Conservation (phyloP, 1,140 invertebrate species). For the Neuroterus valhalla region DNA sequence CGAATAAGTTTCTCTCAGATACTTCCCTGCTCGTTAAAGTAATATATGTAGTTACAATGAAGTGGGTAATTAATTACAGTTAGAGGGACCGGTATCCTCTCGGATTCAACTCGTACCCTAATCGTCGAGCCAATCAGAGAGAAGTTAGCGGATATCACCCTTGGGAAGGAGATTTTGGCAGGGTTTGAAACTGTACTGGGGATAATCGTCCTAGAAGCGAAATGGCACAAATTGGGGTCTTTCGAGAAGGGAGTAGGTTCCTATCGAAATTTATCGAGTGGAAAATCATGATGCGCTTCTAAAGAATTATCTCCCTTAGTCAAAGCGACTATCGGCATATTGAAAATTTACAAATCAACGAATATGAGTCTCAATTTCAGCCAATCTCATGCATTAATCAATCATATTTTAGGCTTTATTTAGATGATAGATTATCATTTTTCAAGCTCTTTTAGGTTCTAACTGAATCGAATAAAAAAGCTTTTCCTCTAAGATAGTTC, state of each 20-base stretch:
- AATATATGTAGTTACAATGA: constrained; percentile 9
- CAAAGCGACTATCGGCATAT: constrained; percentile 22
- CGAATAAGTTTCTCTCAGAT: background rate
- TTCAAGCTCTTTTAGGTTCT: no score
- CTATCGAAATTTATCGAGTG: constrained; percentile 41
- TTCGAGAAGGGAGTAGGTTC: constrained; percentile 30
- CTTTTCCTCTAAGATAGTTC: no score
- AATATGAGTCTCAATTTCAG: no score
- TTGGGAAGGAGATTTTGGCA: constrained; percentile 34
- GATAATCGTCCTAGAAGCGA: constrained; percentile 30
- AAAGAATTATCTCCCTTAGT: constrained; percentile 38
- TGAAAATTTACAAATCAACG: constrained; percentile 4
- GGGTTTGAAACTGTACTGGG: constrained; percentile 29
- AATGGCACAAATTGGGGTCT: constrained; percentile 42
- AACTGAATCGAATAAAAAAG: no score
- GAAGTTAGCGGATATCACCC: constrained; percentile 33
- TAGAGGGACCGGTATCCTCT: constrained; percentile 29
- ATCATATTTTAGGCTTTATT: no score
- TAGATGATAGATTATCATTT: no score
- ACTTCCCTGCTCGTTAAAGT: background rate
- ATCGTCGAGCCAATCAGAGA: constrained; percentile 44
- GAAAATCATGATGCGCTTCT: constrained; percentile 37
- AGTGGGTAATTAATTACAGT: constrained; percentile 23
- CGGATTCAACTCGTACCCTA: constrained; percentile 43
- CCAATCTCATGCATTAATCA: no score